Conservation (phyloP, 2,888 invertebrate species). For the Macaria notata region DNA sequence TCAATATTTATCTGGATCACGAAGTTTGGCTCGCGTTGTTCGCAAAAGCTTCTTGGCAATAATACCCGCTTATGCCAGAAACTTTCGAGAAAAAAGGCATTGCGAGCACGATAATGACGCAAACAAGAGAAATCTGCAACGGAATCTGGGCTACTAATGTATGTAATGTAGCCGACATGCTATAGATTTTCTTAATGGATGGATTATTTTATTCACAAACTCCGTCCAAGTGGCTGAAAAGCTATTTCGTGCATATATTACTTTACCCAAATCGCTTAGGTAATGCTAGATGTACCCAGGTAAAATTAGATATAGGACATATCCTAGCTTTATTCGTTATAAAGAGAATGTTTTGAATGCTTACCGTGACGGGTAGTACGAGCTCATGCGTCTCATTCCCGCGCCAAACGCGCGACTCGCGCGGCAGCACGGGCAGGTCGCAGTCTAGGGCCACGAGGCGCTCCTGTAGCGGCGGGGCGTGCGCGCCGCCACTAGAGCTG, state of each 20-base stretch:
- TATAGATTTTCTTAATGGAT: too few relatives aligned
- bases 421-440: constrained; percentile 84
- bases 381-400: constrained; percentile 88
- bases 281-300: too few relatives aligned
- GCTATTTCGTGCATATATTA: too few relatives aligned
- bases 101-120: too few relatives aligned
- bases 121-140: too few relatives aligned
- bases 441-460: constrained; percentile 85
- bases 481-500: constrained; percentile 60
- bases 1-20: constrained; percentile 12
- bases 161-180: too few relatives aligned
- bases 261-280: too few relatives aligned
- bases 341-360: constrained; percentile 34
- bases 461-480: constrained; percentile 81
- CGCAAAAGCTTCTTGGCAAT: constrained; percentile 6
- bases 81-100: background rate
- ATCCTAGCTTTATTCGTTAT: too few relatives aligned
- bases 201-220: too few relatives aligned
- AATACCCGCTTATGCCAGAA: background rate
- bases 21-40: constrained; percentile 10
- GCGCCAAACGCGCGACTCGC: constrained; percentile 86
- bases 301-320: too few relatives aligned
- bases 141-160: too few relatives aligned
- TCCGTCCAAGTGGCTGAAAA: too few relatives aligned
- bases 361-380: constrained; percentile 85